Evolutionary conservation across 64 coral and sea anemone genomes (phyloP).

Genomic region (Pocillopora damicornis): DNA sequence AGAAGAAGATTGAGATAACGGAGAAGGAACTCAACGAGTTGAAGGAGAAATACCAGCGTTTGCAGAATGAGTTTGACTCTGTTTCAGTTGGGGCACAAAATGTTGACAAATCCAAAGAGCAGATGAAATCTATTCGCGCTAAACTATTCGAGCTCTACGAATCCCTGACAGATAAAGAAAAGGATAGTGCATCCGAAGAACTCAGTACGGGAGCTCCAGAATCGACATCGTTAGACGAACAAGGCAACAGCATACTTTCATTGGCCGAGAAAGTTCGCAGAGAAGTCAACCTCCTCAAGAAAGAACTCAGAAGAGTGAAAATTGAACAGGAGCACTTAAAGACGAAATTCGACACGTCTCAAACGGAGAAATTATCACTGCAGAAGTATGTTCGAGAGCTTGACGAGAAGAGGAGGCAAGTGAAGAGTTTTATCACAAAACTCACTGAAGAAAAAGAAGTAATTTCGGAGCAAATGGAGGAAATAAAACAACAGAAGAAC

Average conservation of each 20-base stretch:
- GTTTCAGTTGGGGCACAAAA: background rate
- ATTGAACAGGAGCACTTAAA: slow-evolving; percentile 20
- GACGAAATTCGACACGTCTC: slow-evolving; percentile 26
- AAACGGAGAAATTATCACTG: slow-evolving; percentile 60
- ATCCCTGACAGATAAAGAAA: slow-evolving; percentile 23
- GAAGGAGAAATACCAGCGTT: slow-evolving; percentile 24
- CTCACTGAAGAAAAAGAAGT: slow-evolving; percentile 92
- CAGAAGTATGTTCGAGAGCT: slow-evolving; percentile 82
- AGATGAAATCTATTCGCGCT: slow-evolving; percentile 43
- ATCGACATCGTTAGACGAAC: slow-evolving; percentile 41
- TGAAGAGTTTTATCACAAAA: slow-evolving; percentile 83
- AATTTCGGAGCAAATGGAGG: slow-evolving; percentile 84
- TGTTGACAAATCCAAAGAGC: slow-evolving; percentile 18
- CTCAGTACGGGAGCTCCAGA: background rate
- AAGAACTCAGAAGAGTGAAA: slow-evolving; percentile 36
- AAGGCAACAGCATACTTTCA: slow-evolving; percentile 1
- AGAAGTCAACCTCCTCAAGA: slow-evolving; percentile 43
- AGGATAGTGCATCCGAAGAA: slow-evolving; percentile 25
- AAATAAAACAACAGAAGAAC: slow-evolving; percentile 82
- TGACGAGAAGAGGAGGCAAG: slow-evolving; percentile 81
- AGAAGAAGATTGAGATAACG: slow-evolving; percentile 54
- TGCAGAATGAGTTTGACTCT: background rate
- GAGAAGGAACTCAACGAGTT: slow-evolving; percentile 50
- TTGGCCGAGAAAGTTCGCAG: slow-evolving; percentile 28
- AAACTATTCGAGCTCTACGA: slow-evolving; percentile 41